Evolutionary conservation across 2,797 vertebrate species (phyloP).

Genomic region (Sebastes jordani): DNA sequence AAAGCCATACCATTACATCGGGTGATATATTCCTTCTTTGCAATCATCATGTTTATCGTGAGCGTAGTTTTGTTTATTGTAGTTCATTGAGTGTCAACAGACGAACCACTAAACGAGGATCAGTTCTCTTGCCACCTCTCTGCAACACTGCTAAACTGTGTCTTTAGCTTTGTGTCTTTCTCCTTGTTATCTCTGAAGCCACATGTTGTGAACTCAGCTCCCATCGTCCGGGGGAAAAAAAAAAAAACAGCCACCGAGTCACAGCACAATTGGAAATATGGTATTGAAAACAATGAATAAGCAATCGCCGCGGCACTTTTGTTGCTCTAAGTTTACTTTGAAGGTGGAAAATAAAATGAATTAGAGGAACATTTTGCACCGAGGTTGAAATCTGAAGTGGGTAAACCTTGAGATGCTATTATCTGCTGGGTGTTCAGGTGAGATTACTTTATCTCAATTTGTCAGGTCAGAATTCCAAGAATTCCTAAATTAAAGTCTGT

Average conservation of each 20-base stretch:
- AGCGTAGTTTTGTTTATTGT: background rate
- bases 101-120: background rate
- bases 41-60: background rate
- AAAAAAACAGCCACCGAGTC: background rate
- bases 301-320: constrained; percentile 6
- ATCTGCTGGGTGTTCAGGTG: constrained; percentile 52
- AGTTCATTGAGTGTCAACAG: background rate
- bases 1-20: background rate
- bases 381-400: constrained; percentile 25
- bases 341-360: constrained; percentile 13
- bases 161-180: constrained; percentile 24
- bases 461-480: constrained; percentile 55
- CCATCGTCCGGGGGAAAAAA: background rate
- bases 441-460: constrained; percentile 58
- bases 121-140: background rate
- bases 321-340: constrained; percentile 8
- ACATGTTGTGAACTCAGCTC: constrained; percentile 41
- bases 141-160: constrained; percentile 9
- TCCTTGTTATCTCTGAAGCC: constrained; percentile 46
- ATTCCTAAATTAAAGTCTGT: constrained; percentile 42
- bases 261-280: constrained; percentile 26
- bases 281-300: constrained; percentile 37
- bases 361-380: background rate
- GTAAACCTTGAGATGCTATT: constrained; percentile 35
- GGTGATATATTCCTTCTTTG: background rate